These are phyloP conservation scores for Sakesphorus luctuosus DNA, from an alignment of 2,113 vertebrate genomes.

Conservation along the genomic window DNA sequence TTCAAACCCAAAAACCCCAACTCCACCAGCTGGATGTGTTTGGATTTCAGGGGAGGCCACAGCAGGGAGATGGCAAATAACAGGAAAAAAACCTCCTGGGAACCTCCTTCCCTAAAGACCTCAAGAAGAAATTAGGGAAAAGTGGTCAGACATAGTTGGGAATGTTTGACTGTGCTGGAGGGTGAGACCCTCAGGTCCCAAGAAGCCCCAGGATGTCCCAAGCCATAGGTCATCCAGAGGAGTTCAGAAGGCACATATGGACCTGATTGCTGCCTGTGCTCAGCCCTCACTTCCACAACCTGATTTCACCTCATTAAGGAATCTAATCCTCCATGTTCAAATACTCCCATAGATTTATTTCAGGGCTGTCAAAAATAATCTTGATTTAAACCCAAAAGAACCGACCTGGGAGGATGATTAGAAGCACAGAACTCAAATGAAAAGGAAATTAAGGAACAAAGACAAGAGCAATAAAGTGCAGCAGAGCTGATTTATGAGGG, in stretches of 20 bases:
- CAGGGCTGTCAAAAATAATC: background rate
- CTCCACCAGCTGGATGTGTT: background rate
- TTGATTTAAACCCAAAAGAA: background rate
- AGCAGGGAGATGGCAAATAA: background rate
- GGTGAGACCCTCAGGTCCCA: background rate
- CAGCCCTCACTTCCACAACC: background rate
- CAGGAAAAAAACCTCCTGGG: background rate
- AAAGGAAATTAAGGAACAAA: conserved; percentile 14
- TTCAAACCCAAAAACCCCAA: background rate
- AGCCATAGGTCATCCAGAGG: background rate
- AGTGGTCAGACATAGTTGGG: background rate
- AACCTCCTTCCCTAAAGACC: background rate
- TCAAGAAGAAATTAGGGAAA: background rate
- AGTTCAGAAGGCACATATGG: background rate
- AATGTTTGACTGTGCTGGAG: background rate
- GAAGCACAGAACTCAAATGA: background rate
- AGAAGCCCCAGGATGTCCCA: background rate
- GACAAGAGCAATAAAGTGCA: background rate
- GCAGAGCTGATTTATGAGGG: background rate
- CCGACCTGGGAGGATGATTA: background rate
- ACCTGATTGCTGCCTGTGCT: background rate
- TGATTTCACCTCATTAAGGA: background rate
- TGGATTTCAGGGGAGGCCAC: background rate
- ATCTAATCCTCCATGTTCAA: fast-evolving
- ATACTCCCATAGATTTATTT: background rate